phyloP scores from a whole-genome alignment of 2,113 vertebrate species.

The Kryptolebias marmoratus region DNA sequence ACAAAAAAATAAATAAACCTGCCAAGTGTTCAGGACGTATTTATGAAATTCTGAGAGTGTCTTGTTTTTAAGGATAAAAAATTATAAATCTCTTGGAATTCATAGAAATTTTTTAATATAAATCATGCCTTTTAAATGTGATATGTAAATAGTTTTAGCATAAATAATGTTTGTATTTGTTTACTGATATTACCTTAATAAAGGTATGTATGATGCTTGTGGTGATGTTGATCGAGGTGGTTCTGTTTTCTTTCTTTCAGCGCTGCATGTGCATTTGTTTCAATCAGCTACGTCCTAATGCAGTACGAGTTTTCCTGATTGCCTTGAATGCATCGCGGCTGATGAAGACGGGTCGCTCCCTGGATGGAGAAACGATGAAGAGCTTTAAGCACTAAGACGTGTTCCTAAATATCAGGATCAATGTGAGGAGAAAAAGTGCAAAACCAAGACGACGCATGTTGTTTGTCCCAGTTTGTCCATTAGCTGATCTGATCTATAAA shows the following conservation, averaged over 20 bases:
- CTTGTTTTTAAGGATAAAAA: constrained; percentile 2
- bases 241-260: not conserved
- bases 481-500: too few relatives aligned
- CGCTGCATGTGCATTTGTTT: not conserved
- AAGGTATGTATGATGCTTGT: constrained; percentile 33
- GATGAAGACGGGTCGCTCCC: too few relatives aligned
- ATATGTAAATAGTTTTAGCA: constrained; percentile 59
- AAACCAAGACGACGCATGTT: too few relatives aligned
- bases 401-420: not conserved
- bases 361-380: not conserved
- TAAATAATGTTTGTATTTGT: constrained; percentile 50
- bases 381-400: constrained; percentile 3
- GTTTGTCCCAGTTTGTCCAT: too few relatives aligned
- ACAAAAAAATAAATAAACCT: constrained; percentile 47
- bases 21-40: constrained; percentile 55
- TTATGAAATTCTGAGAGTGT: constrained; percentile 37
- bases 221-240: not conserved
- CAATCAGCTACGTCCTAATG: not conserved
- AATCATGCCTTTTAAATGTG: constrained; percentile 35
- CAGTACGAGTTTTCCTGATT: not conserved
- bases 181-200: constrained; percentile 53
- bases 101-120: constrained; percentile 43
- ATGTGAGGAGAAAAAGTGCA: not conserved
- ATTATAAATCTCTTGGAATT: constrained; percentile 31
- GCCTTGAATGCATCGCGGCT: too few relatives aligned